Percentiles rank a stretch among this genome's conserved stretches.
phyloP scores from a whole-genome alignment of 1,140 invertebrate genomes.

The Papilio dardanus region DNA sequence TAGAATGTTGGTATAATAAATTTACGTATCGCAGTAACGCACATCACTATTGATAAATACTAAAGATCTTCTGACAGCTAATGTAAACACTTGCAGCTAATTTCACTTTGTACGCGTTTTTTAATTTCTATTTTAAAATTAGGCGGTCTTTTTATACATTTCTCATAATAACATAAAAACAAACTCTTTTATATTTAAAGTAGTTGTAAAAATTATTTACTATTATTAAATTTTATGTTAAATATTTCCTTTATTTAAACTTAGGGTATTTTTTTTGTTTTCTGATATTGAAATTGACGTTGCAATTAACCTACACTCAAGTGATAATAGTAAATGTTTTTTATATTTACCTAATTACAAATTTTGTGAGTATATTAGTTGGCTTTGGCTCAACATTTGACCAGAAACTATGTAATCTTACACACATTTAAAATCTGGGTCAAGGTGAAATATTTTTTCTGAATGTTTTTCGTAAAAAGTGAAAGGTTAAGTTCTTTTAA shows the following conservation, averaged over 20 bases:
- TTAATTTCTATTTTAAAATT: conserved; percentile 1
- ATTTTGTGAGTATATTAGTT: not conserved
- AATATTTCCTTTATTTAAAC: no score
- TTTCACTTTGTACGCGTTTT: conserved; percentile 40
- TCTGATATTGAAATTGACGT: no score
- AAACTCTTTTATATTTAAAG: not conserved
- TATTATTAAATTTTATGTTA: no score
- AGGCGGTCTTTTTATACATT: conserved; percentile 17
- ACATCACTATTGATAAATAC: conserved; percentile 63
- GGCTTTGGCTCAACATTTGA: conserved; percentile 6
- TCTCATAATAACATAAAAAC: not conserved
- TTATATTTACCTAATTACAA: not conserved
- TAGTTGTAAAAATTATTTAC: not conserved
- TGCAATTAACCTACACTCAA: no score
- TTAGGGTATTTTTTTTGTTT: no score
- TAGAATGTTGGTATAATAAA: not conserved
- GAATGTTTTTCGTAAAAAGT: not conserved
- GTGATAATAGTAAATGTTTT: not conserved
- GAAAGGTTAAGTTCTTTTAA: not conserved
- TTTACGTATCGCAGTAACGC: not conserved
- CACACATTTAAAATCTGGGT: not conserved
- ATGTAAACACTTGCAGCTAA: conserved; percentile 53
- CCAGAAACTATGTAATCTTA: not conserved
- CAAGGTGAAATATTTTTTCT: not conserved
- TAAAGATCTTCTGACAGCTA: conserved; percentile 58